A percentile compares a stretch with the other conserved stretches of the same genome.
Evolutionary conservation across 2,113 vertebrate genomes (phyloP).

Genomic region (Furnarius figulus): DNA sequence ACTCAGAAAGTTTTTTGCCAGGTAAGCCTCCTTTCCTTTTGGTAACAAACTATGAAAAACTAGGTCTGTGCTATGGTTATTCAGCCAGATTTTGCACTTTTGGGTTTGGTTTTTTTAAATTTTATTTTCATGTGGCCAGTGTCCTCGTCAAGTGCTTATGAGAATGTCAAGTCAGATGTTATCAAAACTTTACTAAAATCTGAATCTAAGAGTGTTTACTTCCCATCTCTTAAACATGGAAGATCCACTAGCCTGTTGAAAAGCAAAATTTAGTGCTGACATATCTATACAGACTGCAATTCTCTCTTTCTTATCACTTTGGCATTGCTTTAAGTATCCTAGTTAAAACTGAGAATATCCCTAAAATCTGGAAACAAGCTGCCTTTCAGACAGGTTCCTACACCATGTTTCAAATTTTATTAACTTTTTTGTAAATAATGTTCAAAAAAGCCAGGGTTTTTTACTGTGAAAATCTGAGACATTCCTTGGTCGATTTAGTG

Average conservation of each 20-base stretch:
- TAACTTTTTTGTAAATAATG: not conserved
- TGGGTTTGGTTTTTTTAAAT: not conserved
- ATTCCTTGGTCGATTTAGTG: not conserved
- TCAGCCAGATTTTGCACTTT: not conserved
- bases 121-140: not conserved
- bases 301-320: not conserved
- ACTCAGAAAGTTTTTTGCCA: not conserved
- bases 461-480: not conserved
- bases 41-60: not conserved
- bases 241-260: not conserved
- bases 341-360: not conserved
- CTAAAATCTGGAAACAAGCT: not conserved
- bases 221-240: not conserved
- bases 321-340: not conserved
- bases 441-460: not conserved
- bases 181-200: not conserved
- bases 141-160: fast-evolving
- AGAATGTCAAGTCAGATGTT: not conserved
- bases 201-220: not conserved
- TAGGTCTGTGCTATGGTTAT: not conserved
- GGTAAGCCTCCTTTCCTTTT: not conserved
- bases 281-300: not conserved
- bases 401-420: not conserved
- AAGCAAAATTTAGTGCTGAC: not conserved
- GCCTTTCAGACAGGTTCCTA: not conserved